A percentile compares a stretch with the other conserved stretches of the same genome.
phyloP scores from a whole-genome alignment of 2,888 invertebrate genomes.

The Phymatocera aterrima region DNA sequence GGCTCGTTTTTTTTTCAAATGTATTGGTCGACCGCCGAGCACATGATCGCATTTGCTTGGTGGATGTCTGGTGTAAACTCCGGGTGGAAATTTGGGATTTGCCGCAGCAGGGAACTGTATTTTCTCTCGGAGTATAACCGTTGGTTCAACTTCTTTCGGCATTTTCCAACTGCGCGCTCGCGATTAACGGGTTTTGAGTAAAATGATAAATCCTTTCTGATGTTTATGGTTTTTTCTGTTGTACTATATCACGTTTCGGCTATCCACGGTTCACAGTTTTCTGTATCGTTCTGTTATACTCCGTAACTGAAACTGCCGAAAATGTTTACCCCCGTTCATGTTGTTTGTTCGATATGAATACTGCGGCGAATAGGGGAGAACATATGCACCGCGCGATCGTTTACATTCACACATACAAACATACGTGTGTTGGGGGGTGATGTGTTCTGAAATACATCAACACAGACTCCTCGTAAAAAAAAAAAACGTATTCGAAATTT shows the following conservation, averaged over 20 bases:
- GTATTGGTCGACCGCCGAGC: slow-evolving; percentile 55
- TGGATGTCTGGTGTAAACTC: slow-evolving; percentile 55
- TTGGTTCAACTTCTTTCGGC: slow-evolving; percentile 37
- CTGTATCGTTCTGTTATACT: slow-evolving; percentile 22
- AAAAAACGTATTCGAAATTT: too few species aligned
- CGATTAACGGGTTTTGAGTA: too few species aligned
- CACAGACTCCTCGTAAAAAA: too few species aligned
- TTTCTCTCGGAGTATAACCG: slow-evolving; percentile 32
- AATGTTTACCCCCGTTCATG: slow-evolving; percentile 48
- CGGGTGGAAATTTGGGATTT: slow-evolving; percentile 52
- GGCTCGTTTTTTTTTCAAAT: slow-evolving; percentile 52
- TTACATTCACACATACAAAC: background rate
- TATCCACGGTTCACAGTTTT: too few species aligned
- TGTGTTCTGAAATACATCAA: too few species aligned
- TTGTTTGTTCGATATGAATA: slow-evolving; percentile 68
- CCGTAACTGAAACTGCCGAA: slow-evolving; percentile 25
- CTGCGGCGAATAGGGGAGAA: slow-evolving; percentile 51
- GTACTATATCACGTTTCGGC: too few species aligned
- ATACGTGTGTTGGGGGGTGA: too few species aligned
- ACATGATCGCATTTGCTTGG: slow-evolving; percentile 52
- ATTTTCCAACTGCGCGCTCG: background rate
- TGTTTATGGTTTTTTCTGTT: too few species aligned
- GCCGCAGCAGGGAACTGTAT: slow-evolving; percentile 33
- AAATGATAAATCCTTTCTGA: too few species aligned
- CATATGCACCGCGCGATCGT: slow-evolving; percentile 2